These are phyloP conservation scores for Drosophila anceps DNA, from an alignment of 2,888 invertebrate genomes.

Conservation along the genomic window DNA sequence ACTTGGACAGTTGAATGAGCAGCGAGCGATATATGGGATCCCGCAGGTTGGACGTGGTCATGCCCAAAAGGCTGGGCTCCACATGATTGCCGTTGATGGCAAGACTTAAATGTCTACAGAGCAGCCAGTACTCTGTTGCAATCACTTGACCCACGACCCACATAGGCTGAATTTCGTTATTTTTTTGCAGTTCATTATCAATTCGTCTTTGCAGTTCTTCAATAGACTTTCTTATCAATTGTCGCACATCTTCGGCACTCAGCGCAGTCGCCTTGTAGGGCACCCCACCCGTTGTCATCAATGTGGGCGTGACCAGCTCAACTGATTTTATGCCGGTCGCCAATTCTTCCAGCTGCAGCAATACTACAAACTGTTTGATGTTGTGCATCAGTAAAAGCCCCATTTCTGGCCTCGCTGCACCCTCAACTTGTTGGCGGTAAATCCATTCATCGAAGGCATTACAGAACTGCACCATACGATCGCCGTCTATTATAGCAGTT, in stretches of 20 bases:
- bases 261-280: slow-evolving; percentile 37
- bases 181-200: slow-evolving; percentile 29
- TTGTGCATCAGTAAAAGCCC: slow-evolving; percentile 37
- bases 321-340: slow-evolving; percentile 19
- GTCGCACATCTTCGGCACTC: slow-evolving; percentile 9
- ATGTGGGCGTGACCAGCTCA: slow-evolving; percentile 36
- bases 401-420: not conserved
- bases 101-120: slow-evolving; percentile 41
- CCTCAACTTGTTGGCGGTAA: not conserved
- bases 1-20: slow-evolving; percentile 87
- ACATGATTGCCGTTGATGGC: slow-evolving; percentile 86
- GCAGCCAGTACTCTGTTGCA: slow-evolving; percentile 39
- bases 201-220: slow-evolving; percentile 50
- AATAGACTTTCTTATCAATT: slow-evolving; percentile 37
- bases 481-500: slow-evolving; percentile 45
- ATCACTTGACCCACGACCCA: slow-evolving; percentile 36
- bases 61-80: slow-evolving; percentile 52
- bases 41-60: slow-evolving; percentile 85
- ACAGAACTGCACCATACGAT: slow-evolving; percentile 47
- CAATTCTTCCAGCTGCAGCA: slow-evolving; percentile 54
- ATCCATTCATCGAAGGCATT: slow-evolving; percentile 28
- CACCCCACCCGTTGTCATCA: slow-evolving; percentile 56
- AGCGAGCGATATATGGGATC: slow-evolving; percentile 90
- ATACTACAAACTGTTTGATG: slow-evolving; percentile 59
- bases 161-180: slow-evolving; percentile 6